Evolutionary conservation across 2,888 invertebrate species (phyloP).

Genomic region (Cartodere bifasciata): DNA sequence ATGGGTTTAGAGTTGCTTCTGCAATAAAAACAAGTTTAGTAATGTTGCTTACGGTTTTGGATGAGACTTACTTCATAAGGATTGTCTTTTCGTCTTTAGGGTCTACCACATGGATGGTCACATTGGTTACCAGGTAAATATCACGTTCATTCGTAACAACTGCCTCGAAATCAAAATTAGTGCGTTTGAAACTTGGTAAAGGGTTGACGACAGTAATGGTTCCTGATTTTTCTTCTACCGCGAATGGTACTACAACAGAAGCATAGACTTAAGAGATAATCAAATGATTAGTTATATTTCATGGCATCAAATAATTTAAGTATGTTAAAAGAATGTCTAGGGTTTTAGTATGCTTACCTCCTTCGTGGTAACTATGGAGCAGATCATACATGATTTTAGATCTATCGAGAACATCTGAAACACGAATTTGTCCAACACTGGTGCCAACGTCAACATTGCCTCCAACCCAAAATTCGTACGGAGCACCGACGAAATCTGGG

Average conservation of each 20-base stretch:
- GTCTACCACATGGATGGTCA: conserved; percentile 72
- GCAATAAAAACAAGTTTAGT: conserved; percentile 13
- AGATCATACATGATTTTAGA: conserved; percentile 62
- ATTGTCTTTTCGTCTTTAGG: conserved; percentile 58
- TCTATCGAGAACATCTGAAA: conserved; percentile 57
- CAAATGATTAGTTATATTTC: no score
- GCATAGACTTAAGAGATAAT: no score
- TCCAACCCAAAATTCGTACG: conserved; percentile 85
- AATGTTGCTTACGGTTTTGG: neutral
- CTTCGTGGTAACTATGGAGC: conserved; percentile 71
- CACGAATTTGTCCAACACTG: conserved; percentile 72
- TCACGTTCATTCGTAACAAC: conserved; percentile 56
- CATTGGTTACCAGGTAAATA: conserved; percentile 63
- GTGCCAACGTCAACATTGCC: conserved; percentile 75
- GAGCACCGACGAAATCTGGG: conserved; percentile 72
- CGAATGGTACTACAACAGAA: conserved; percentile 80
- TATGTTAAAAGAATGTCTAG: no score
- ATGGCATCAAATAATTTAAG: no score
- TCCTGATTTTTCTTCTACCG: conserved; percentile 77
- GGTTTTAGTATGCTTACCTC: conserved; percentile 56
- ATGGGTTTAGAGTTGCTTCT: conserved; percentile 57
- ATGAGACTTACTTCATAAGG: conserved; percentile 45
- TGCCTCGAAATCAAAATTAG: conserved; percentile 69
- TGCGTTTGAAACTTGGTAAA: conserved; percentile 52
- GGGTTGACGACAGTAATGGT: conserved; percentile 75